Evolutionary conservation across 2,797 vertebrate species (phyloP), one percentile per base, ranked within the genome.

Genomic region (Scleropages formosus): DNA sequence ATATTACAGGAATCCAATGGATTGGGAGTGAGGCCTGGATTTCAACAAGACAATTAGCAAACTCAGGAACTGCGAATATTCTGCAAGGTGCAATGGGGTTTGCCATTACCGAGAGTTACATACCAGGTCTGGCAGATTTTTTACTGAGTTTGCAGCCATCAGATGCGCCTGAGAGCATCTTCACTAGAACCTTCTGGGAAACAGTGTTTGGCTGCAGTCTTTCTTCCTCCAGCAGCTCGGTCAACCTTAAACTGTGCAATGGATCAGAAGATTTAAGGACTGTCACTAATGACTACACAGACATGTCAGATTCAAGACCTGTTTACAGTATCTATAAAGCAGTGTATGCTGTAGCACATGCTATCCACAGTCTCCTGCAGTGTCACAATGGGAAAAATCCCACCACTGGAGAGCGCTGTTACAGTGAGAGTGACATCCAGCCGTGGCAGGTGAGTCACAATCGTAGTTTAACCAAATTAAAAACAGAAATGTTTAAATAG

Each of bases 311-410:
- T 62, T 86, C 87, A 73, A 85, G 86, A 26, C 81, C 81, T 85
- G 86, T 76, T 20, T 80, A 87, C 75, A 90, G 87, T 78, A 89
- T 87, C 15, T 66, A 89, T 76, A 84, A 88, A 20, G 70, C 89
- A 10, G 83, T 66, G 79, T 92, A 87, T 20, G 7, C n/a, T 39
- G 2, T 3, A 76, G 67, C 88, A 86, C 76, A 46, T 89, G 88
- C 83, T 87, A 85, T 22, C 81, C 84, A 4, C 81, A 86, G 51
- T 60, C 67, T 76, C 12, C n/a, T n/a, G n/a, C n/a, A n/a, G n/a
- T n/a, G n/a, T n/a, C n/a, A n/a, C n/a, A n/a, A 84, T 64, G 85
- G 81, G 15, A 82, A 26, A 81, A 71, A 85, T 84, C 86, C 39
- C 81, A 81, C 24, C 65, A 67, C 65, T 46, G 65, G 65, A 8